phyloP scores from a whole-genome alignment of 2,797 vertebrate species.

The Pogonophryne albipinna region DNA sequence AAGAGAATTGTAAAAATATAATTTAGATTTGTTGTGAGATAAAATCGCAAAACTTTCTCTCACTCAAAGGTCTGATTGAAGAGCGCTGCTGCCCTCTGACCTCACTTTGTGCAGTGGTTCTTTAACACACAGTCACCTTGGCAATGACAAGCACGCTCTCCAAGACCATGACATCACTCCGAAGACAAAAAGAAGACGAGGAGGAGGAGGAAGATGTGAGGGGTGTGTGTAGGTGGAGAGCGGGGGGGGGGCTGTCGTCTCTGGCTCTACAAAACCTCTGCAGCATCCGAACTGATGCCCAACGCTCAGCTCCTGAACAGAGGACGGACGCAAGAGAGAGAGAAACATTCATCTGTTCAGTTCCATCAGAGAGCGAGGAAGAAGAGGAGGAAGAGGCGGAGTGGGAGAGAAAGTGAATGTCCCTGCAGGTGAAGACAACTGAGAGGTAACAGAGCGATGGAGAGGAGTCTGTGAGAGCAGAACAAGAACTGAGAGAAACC shows the following conservation, averaged over 20 bases:
- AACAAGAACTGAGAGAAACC: constrained; percentile 52
- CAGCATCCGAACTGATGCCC: constrained; percentile 76
- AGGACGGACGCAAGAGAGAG: constrained; percentile 60
- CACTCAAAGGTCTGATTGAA: neutral
- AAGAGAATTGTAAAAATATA: constrained; percentile 48
- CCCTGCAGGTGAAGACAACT: constrained; percentile 85
- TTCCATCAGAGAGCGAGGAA: constrained; percentile 66
- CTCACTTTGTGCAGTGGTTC: constrained; percentile 43
- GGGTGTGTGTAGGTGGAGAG: neutral
- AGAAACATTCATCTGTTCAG: constrained; percentile 64
- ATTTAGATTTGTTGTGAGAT: constrained; percentile 43
- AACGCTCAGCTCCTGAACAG: constrained; percentile 68
- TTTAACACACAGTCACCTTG: constrained; percentile 73
- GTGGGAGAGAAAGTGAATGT: constrained; percentile 84
- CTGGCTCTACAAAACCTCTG: constrained; percentile 73
- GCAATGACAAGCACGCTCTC: constrained; percentile 68
- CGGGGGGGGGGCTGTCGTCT: constrained; percentile 16
- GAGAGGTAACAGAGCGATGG: constrained; percentile 78
- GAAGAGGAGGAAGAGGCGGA: constrained; percentile 68
- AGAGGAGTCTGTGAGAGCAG: constrained; percentile 76
- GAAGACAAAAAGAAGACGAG: constrained; percentile 52
- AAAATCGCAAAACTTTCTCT: constrained; percentile 5
- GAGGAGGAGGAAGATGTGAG: constrained; percentile 38
- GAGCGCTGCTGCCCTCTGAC: constrained; percentile 53
- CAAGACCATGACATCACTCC: constrained; percentile 77